Percentiles rank a stretch among this genome's conserved stretches.
Conservation (phyloP, 2,113 vertebrate species). For the Ciconia stormi region DNA sequence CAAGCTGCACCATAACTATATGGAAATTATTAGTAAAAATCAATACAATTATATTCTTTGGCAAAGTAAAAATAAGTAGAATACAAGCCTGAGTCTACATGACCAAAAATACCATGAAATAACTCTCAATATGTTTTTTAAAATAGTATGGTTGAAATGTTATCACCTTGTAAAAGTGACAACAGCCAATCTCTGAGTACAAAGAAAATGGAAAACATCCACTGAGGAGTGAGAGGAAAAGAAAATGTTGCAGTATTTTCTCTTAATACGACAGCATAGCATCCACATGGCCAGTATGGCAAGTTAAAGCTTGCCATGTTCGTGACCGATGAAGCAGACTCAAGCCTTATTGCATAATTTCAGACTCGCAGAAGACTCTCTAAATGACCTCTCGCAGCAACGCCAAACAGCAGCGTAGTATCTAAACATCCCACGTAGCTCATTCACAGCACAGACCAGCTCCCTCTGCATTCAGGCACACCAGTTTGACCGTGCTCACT, state of each 20-base stretch:
- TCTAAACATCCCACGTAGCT: neutral
- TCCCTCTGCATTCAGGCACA: neutral
- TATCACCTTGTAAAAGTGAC: neutral
- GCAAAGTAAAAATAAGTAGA: neutral
- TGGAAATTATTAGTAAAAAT: neutral
- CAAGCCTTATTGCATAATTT: neutral
- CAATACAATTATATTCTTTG: neutral
- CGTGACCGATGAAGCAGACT: neutral
- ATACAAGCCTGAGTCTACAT: neutral
- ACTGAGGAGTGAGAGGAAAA: neutral
- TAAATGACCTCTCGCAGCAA: neutral
- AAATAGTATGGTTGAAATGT: neutral
- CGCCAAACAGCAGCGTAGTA: neutral
- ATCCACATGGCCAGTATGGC: neutral
- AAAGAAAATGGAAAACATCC: neutral
- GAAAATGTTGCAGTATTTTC: neutral
- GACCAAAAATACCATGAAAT: neutral
- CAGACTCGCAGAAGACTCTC: neutral
- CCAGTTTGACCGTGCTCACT: neutral
- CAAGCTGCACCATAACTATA: neutral
- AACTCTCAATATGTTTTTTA: neutral
- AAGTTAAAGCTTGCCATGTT: neutral
- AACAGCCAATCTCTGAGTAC: neutral
- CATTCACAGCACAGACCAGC: neutral
- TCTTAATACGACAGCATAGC: neutral